phyloP scores from a whole-genome alignment of 1,140 invertebrate genomes.

The Platyura marginata region DNA sequence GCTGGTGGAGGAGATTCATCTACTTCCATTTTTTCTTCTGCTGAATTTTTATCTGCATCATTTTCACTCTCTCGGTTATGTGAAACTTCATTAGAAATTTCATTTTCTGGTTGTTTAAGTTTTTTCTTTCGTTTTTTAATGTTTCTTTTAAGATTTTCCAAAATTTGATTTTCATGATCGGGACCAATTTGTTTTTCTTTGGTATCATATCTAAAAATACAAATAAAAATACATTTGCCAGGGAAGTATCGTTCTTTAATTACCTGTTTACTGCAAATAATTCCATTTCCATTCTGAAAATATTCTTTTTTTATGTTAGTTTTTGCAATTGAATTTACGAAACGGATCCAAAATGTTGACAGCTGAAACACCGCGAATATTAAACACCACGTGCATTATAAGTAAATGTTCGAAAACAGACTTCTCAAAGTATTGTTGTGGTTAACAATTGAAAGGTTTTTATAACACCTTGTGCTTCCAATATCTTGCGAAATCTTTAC shows the following conservation, averaged over 20 bases:
- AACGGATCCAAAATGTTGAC: no score
- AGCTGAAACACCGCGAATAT: no score
- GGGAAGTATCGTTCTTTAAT: not conserved
- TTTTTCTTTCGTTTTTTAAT: slow-evolving; percentile 14
- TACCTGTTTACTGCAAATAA: slow-evolving; percentile 33
- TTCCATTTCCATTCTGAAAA: slow-evolving; percentile 27
- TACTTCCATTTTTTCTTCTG: slow-evolving; percentile 6
- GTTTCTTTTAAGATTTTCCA: slow-evolving; percentile 34
- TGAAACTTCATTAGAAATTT: slow-evolving; percentile 1
- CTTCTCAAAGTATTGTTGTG: no score
- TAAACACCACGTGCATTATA: no score
- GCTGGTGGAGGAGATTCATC: not conserved
- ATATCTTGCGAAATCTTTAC: no score
- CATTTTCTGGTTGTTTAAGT: slow-evolving; percentile 8
- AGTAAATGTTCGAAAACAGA: no score
- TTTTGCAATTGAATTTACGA: no score
- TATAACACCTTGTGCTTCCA: no score
- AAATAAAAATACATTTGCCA: not conserved
- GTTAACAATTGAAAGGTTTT: no score
- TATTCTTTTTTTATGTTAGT: no score
- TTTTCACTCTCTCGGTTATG: not conserved
- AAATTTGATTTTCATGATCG: slow-evolving; percentile 30
- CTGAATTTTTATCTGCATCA: slow-evolving; percentile 1
- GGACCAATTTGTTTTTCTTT: slow-evolving; percentile 19
- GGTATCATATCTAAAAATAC: slow-evolving; percentile 25